These are phyloP conservation scores for Chelon auratus DNA, from an alignment of 2,797 vertebrate species.

Conservation along the genomic window DNA sequence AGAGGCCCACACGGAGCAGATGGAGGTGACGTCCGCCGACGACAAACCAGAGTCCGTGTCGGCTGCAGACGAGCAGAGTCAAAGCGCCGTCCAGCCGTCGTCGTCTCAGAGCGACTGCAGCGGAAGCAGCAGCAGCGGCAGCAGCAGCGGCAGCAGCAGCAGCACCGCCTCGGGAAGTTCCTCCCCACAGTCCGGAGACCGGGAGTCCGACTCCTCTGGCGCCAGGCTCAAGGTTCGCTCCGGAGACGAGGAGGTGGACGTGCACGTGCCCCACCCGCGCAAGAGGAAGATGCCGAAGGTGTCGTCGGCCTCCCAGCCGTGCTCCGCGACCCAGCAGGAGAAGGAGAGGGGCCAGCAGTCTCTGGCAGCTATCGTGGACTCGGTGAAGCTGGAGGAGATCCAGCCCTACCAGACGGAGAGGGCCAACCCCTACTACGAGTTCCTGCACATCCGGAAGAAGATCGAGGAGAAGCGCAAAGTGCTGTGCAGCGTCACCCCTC, in stretches of 20 bases:
- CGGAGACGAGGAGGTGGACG: slow-evolving; percentile 90
- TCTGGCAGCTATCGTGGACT: slow-evolving; percentile 94
- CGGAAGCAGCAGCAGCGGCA: slow-evolving; percentile 65
- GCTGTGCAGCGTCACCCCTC: slow-evolving; percentile 95
- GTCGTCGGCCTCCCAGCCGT: slow-evolving; percentile 84
- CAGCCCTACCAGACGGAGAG: slow-evolving; percentile 97
- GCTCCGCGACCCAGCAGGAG: slow-evolving; percentile 86
- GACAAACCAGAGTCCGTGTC: slow-evolving; percentile 83
- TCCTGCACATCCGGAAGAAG: slow-evolving; percentile 97
- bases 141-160: slow-evolving; percentile 21
- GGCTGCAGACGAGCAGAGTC: slow-evolving; percentile 61
- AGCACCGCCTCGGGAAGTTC: slow-evolving; percentile 82
- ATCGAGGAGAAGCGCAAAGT: slow-evolving; percentile 99
- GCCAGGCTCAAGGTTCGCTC: slow-evolving; percentile 88
- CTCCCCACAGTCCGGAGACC: slow-evolving; percentile 83
- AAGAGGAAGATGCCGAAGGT: slow-evolving; percentile 94
- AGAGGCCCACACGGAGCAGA: slow-evolving; percentile 62
- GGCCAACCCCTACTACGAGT: slow-evolving; percentile 98
- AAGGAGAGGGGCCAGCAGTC: slow-evolving; percentile 95
- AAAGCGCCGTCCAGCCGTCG: slow-evolving; percentile 59
- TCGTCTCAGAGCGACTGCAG: slow-evolving; percentile 81
- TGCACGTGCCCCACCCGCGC: slow-evolving; percentile 92
- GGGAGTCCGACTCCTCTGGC: slow-evolving; percentile 87
- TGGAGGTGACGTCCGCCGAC: slow-evolving; percentile 80
- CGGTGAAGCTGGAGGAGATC: slow-evolving; percentile 98